Evolutionary conservation across 2,113 vertebrate species (phyloP), one percentile per base, ranked within the genome.

Genomic region (Sula dactylatra): DNA sequence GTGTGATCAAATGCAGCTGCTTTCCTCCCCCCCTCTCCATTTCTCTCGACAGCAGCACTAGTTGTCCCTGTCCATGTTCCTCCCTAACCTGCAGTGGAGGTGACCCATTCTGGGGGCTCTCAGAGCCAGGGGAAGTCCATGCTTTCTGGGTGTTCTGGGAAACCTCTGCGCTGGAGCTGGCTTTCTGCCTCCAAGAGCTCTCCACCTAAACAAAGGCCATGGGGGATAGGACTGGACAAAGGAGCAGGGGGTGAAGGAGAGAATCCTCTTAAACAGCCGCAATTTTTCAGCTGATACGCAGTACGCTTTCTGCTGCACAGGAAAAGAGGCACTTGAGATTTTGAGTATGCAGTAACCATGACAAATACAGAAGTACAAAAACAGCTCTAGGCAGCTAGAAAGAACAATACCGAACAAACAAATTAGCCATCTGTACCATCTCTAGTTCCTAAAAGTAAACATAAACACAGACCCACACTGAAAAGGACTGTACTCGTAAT

Each of bases 281-380:
- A 70, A 87, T 85, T 94, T 94, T 95, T 91, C 71, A 94, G 59
- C 74, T 85, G 86, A 80, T 91, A 72, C 29, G 87, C 40, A 16
- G 58, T 42, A 50, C 93, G 74, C 76, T 83, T 93, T 91, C 86
- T 4, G 10, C 77, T 42, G 42, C n/a, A 82, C n/a, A 86, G 94
- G 89, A 93, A 95, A 96, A 95, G 84, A 96, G 78, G 66, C 96
- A 94, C 95, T 97, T 93, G 93, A 97, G 94, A 94, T 93, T 94
- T 89, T 94, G 78, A 94, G 92, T 96, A 94, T 93, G 77, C 93
- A 65, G 96, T 97, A 97, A 97, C 97, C 95, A 96, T 95, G 95
- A 95, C 89, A 89, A 91, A 94, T 79, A 91, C 65, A 87, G 88
- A 95, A 95, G 94, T 95, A 97, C 81, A 94, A 94, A 96, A 96